Conservation (phyloP, 2,113 vertebrate species). For the Ranitomeya variabilis region DNA sequence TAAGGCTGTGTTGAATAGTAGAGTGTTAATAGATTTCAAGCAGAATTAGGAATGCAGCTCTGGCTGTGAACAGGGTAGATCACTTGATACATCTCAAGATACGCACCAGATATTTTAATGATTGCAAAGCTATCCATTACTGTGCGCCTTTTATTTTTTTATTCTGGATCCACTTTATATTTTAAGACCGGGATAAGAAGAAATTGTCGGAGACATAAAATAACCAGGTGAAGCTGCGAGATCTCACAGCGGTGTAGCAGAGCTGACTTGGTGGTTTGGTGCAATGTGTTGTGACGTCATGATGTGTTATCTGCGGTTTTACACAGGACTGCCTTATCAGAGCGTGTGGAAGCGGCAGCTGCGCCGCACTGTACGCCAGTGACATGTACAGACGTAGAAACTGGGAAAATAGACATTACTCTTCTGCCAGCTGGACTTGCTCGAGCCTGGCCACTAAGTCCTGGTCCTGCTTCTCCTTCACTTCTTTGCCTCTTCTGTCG, state of each 20-base stretch:
- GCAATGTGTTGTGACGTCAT: not conserved
- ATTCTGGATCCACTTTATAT: no score
- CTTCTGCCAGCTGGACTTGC: slow-evolving; percentile 75
- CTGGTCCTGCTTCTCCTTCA: slow-evolving; percentile 66
- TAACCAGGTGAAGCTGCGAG: not conserved
- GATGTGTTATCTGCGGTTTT: not conserved
- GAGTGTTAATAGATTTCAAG: no score
- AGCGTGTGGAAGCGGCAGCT: not conserved
- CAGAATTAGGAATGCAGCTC: not conserved
- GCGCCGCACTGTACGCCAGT: not conserved
- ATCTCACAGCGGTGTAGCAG: not conserved
- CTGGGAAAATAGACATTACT: slow-evolving; percentile 68
- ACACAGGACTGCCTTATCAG: not conserved
- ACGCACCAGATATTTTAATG: no score
- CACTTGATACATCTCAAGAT: no score
- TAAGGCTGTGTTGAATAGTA: no score
- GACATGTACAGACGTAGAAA: not conserved
- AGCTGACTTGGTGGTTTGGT: not conserved
- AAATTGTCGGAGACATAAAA: not conserved
- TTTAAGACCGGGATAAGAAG: no score
- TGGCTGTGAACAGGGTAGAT: not conserved
- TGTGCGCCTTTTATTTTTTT: not conserved
- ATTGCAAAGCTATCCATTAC: not conserved
- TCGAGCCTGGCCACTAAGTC: slow-evolving; percentile 70
- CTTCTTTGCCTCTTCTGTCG: slow-evolving; percentile 61